Evolutionary conservation across 2,113 vertebrate species (phyloP), one percentile per base, ranked within the genome.

Genomic region (Sebastes schlegelii): DNA sequence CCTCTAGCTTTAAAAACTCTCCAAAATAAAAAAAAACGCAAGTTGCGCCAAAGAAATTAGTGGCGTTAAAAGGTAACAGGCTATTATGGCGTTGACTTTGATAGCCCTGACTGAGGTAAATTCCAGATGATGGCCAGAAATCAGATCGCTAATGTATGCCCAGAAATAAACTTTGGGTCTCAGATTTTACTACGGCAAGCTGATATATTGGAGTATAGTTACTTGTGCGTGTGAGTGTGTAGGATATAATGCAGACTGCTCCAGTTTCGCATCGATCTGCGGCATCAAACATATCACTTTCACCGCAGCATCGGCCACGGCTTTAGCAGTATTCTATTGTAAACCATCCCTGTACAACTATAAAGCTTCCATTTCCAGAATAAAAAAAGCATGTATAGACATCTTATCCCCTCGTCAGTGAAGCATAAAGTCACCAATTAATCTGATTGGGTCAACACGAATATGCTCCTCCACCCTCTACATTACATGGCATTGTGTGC

Each of bases 381-480:
- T 86, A 82, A 90, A 88, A 82, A 90, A 88, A 90, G 87, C 74
- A 1, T 3, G 82, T 57, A 58, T 58, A 5, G 82, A 67, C 63
- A 4, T 79, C 17, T 72, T 78, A 85, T 80, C 74, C 74, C 58
- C 68, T 85, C 64, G 14, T 86, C 81, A 74, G 57, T 74, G 78
- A 67, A 71, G 70, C 83, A 46, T 63, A 65, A 75, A 82, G 79
- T 73, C 67, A 14, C 54, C 60, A 23, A 67, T 90, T 82, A 49
- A 89, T 88, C 68, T 88, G 86, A 84, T 86, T 34, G 58, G 77
- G 16, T 80, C 89, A 74, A 80, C 89, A 77, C 76, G 74, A 90
- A 86, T 66, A 49, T 26, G 12, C 58, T 34, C 67, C 63, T 62
- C 40, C 12, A 42, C 17, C 69, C 69, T 66, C 58, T 21, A 16